These are phyloP conservation scores for Athalia cordata DNA, from an alignment of 2,888 invertebrate genomes.

Conservation along the genomic window DNA sequence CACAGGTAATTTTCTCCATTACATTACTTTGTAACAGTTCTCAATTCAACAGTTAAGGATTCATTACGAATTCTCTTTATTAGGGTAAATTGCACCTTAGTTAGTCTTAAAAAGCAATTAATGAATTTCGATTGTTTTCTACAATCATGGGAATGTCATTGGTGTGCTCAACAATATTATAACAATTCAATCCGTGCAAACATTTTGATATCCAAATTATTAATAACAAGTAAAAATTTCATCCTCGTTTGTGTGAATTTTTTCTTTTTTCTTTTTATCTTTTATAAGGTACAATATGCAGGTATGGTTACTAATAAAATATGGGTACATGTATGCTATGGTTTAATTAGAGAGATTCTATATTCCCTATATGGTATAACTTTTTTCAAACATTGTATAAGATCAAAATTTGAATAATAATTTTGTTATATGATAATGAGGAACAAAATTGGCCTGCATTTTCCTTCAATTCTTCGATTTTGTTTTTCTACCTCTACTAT, in stretches of 20 bases:
- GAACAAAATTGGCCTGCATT: no score
- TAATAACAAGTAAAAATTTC: slow-evolving; percentile 30
- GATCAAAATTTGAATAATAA: no score
- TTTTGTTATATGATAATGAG: no score
- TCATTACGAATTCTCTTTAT: slow-evolving; percentile 29
- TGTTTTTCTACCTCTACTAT: no score
- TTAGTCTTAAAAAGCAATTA: slow-evolving; percentile 40
- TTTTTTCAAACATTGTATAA: no score
- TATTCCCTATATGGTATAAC: no score
- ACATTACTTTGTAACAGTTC: slow-evolving; percentile 43
- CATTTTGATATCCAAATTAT: slow-evolving; percentile 43
- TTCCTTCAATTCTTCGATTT: no score
- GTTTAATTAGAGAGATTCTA: no score
- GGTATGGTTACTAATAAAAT: background rate
- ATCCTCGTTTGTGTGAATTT: slow-evolving; percentile 3
- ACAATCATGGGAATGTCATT: slow-evolving; percentile 44
- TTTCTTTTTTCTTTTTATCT: background rate
- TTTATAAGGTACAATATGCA: background rate
- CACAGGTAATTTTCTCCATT: slow-evolving; percentile 44
- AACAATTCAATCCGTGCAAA: slow-evolving; percentile 46
- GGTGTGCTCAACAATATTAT: slow-evolving; percentile 43
- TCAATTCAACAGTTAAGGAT: slow-evolving; percentile 36
- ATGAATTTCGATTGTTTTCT: slow-evolving; percentile 42
- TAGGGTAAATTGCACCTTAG: slow-evolving; percentile 39
- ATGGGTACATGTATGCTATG: no score